Base-by-base conservation (phyloP, 2,888 invertebrate species). In the Trissolcus japonicus region DNA sequence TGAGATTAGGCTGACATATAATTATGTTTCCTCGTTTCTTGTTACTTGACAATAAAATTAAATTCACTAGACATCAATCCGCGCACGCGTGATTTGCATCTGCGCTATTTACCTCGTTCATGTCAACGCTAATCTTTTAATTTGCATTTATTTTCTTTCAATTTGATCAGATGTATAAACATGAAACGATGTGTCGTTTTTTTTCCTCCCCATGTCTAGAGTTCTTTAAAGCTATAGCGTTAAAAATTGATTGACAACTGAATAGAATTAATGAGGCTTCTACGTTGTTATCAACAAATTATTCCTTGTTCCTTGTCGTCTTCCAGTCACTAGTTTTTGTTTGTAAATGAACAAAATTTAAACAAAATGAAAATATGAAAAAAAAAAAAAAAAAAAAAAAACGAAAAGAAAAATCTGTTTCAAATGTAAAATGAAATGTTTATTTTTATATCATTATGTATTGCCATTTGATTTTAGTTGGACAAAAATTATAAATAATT, bases 121-220 rank as follows among this genome's bases (percentile, higher is more conserved):
- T 55, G 69, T 61, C 61, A 46, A 50, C 59, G 71, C 51, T 71
- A 71, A 71, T 71, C 51, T 51, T 62, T 43, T 61, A 56, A 62
- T 71, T 71, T 62, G 62, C 71, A 72, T 72, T 57, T 63, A 63
- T 63, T 72, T 72, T 63, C 53, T 63, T 65, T 72, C 65, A 48
- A 65, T 72, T 59, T 46, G 57, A 63, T 62, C 62, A 51, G 57
- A 71, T 62, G 62, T 62, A 62, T 72, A 63, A 57, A 72, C 56
- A 59, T 63, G 71, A 63, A 50, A 46, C 35, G 17, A 48, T 16
- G 55, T 25, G 54, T 25, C 29, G 57, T 72, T 72, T 43, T 54
- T 63, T 72, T 62, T 53, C 41, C 35, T 43, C 50, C 40, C 35
- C 17, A 25, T 25, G 25, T 25, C 4, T 25, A 54, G 19, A n/a